Conservation (phyloP, 2,113 vertebrate species). For the Brevimyrus niger region DNA sequence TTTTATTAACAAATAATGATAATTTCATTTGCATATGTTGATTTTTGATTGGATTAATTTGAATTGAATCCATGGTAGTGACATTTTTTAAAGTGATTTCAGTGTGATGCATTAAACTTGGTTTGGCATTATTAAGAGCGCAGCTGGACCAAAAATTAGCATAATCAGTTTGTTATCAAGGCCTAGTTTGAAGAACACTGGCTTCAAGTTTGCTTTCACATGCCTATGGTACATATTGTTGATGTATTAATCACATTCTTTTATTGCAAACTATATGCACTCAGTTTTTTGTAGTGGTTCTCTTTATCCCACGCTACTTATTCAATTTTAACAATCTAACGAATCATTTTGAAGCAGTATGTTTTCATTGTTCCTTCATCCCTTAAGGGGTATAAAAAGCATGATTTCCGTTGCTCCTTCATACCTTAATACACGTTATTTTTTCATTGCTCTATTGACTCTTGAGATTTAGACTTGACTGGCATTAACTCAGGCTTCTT, state of each 20-base stretch:
- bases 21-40: slow-evolving; percentile 1
- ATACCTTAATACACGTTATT: background rate
- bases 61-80: background rate
- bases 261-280: background rate
- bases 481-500: too few species aligned
- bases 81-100: background rate
- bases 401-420: background rate
- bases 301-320: background rate
- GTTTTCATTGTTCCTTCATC: background rate
- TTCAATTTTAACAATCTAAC: background rate
- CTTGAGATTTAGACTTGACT: background rate
- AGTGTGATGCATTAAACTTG: background rate
- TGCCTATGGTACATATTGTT: background rate
- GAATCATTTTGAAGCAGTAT: background rate
- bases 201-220: background rate
- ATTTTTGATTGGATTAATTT: background rate
- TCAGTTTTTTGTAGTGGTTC: background rate
- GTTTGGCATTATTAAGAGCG: background rate
- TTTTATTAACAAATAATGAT: background rate
- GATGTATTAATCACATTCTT: background rate
- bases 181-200: background rate
- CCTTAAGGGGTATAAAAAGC: background rate
- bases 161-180: background rate
- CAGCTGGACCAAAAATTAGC: background rate
- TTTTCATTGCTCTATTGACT: background rate